These are phyloP conservation scores for Corythornis madagascariensis DNA, from an alignment of 2,113 vertebrate species.

Conservation along the genomic window DNA sequence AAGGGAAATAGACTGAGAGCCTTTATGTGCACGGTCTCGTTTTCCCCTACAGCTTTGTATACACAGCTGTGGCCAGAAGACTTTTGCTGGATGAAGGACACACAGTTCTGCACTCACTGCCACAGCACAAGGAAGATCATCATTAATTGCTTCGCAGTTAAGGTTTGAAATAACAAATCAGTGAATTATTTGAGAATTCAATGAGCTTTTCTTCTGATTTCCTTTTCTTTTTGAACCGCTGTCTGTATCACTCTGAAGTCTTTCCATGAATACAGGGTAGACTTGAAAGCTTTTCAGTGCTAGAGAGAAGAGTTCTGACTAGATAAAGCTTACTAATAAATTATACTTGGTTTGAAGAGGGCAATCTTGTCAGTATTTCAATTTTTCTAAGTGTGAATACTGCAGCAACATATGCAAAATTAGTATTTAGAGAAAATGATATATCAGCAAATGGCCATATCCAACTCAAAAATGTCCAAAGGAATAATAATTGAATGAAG, in stretches of 20 bases:
- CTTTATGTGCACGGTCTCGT: conserved; percentile 53
- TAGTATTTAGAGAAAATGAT: background rate
- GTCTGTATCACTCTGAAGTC: background rate
- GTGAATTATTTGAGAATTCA: conserved; percentile 17
- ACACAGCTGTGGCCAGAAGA: conserved; percentile 69
- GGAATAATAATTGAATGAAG: background rate
- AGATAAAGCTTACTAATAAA: background rate
- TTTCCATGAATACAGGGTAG: background rate
- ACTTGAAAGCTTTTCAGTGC: background rate
- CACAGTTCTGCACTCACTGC: conserved; percentile 3
- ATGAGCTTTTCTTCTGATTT: conserved; percentile 13
- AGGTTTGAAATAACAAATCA: background rate
- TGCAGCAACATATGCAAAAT: background rate
- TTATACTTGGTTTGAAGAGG: too few species aligned
- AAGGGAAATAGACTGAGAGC: conserved; percentile 51
- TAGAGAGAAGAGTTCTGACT: background rate
- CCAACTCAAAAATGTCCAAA: background rate
- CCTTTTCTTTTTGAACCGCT: background rate
- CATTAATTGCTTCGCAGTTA: background rate
- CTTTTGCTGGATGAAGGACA: background rate
- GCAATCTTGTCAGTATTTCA: background rate
- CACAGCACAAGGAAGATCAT: background rate
- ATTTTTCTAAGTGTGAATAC: background rate
- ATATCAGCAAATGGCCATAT: background rate
- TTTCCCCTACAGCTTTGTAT: conserved; percentile 61